Evolutionary conservation across 2,797 vertebrate genomes (phyloP).

Genomic region (Hipposideros larvatus): DNA sequence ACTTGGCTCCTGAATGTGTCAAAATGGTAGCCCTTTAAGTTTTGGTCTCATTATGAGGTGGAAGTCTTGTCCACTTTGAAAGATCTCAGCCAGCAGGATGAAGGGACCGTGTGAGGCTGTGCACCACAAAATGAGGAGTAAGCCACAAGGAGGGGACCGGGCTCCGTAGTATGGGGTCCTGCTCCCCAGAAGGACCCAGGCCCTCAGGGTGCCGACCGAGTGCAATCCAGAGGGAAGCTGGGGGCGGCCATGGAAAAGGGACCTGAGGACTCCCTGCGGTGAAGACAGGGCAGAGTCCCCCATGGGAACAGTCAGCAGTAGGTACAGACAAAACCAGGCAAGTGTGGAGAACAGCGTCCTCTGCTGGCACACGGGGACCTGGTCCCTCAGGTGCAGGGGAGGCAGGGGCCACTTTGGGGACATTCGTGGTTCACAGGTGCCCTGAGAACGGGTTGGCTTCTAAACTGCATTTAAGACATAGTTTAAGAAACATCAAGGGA

Average conservation of each 20-base stretch:
- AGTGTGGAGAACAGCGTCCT: too few species aligned
- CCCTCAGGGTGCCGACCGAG: background rate
- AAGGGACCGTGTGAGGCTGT: background rate
- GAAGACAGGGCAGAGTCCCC: rapidly evolving
- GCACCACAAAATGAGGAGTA: background rate
- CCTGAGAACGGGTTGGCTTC: background rate
- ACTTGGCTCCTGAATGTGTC: background rate
- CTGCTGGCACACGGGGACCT: background rate
- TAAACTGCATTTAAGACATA: background rate
- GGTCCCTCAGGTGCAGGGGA: background rate
- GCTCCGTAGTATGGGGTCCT: rapidly evolving
- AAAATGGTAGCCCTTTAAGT: background rate
- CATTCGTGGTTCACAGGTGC: background rate
- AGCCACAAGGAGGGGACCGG: rapidly evolving
- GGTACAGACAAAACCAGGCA: too few species aligned
- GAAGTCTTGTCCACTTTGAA: background rate
- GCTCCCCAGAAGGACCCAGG: background rate
- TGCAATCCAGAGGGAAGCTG: background rate
- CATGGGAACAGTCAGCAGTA: background rate
- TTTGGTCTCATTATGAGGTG: too few species aligned
- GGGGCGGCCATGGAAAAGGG: background rate
- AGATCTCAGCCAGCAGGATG: background rate
- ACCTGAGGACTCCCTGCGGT: background rate
- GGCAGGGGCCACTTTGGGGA: background rate
- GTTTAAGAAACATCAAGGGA: background rate